Evolutionary conservation across 2,113 vertebrate species (phyloP).

Genomic region (Tupaia tana): DNA sequence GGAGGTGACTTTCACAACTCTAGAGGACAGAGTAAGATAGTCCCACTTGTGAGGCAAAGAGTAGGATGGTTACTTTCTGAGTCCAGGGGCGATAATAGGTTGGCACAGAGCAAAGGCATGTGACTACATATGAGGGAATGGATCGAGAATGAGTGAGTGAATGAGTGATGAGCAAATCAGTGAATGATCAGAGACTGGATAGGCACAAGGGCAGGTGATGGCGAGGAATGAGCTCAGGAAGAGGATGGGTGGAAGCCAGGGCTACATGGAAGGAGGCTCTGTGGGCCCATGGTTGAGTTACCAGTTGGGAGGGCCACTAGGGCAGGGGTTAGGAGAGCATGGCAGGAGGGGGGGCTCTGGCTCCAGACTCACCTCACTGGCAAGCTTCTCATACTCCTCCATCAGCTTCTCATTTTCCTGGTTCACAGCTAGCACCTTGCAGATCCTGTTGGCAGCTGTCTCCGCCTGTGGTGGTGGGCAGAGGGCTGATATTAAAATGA

Average conservation of each 20-base stretch:
- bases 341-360: neutral
- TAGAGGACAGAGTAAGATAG: neutral
- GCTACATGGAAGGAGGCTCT: neutral
- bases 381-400: slow-evolving; percentile 87
- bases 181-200: neutral
- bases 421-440: slow-evolving; percentile 88
- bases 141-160: neutral
- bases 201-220: neutral
- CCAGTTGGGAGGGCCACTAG: neutral
- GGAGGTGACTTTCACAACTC: neutral
- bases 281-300: neutral
- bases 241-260: neutral
- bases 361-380: slow-evolving; percentile 83
- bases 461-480: slow-evolving; percentile 79
- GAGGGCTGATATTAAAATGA: neutral
- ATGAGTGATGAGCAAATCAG: neutral
- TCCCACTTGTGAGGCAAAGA: neutral
- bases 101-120: neutral
- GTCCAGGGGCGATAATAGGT: neutral
- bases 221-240: neutral
- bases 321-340: neutral
- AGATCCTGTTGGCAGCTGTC: slow-evolving; percentile 88
- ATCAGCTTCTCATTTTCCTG: slow-evolving; percentile 88
- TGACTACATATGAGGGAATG: neutral
- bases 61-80: neutral